Conservation (phyloP, 1,140 invertebrate genomes). For the Drosophila lowei region DNA sequence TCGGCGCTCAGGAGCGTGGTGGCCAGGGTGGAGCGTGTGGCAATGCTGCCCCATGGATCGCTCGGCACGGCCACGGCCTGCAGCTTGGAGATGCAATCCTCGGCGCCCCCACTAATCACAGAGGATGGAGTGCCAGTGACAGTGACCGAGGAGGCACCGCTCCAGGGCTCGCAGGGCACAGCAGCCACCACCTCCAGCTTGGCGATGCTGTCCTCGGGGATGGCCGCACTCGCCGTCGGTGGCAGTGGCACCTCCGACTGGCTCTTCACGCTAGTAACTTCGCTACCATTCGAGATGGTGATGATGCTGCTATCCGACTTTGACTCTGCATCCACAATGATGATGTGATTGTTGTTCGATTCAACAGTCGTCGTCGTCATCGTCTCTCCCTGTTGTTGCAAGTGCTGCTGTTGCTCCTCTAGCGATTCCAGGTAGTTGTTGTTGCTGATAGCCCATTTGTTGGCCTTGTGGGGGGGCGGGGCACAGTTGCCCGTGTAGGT, state of each 20-base stretch:
- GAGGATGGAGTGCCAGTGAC: constrained; percentile 4
- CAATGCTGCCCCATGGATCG: constrained; percentile 83
- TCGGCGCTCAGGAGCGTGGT: constrained; percentile 84
- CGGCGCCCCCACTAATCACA: constrained; percentile 50
- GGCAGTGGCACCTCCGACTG: constrained; percentile 75
- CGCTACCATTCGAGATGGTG: constrained; percentile 64
- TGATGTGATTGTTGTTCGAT: constrained; percentile 66
- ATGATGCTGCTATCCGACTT: constrained; percentile 37
- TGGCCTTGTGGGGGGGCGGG: constrained; percentile 83
- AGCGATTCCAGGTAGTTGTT: constrained; percentile 81
- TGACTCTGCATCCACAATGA: constrained; percentile 45
- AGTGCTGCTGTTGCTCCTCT: constrained; percentile 59
- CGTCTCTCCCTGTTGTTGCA: constrained; percentile 33
- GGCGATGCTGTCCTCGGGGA: constrained; percentile 84
- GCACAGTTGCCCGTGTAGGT: constrained; percentile 77
- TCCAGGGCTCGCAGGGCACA: constrained; percentile 74
- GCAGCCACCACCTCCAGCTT: constrained; percentile 81
- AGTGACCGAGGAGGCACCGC: constrained; percentile 26
- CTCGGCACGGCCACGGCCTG: constrained; percentile 84
- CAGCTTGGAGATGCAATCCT: constrained; percentile 82
- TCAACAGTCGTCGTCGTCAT: constrained; percentile 30
- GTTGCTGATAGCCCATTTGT: constrained; percentile 83
- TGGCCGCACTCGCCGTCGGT: constrained; percentile 70
- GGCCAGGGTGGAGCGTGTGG: constrained; percentile 83
- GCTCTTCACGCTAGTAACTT: constrained; percentile 74